These are phyloP conservation scores for Syngnathus typhle DNA, from an alignment of 2,113 vertebrate genomes.

Conservation along the genomic window DNA sequence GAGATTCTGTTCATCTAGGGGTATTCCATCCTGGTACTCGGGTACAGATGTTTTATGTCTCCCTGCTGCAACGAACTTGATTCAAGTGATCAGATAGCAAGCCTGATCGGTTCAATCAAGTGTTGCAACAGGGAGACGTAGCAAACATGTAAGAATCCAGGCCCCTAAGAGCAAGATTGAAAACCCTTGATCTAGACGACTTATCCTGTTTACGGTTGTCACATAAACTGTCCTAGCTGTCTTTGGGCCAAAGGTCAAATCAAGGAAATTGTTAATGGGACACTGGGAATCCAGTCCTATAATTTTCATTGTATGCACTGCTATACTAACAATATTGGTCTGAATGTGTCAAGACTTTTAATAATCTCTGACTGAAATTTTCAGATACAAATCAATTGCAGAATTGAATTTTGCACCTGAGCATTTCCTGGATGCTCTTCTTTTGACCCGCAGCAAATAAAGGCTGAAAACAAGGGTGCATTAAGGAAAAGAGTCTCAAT, in stretches of 20 bases:
- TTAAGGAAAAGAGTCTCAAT: slow-evolving; percentile 12
- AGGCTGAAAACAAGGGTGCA: slow-evolving; percentile 9
- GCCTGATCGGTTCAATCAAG: too few relatives aligned
- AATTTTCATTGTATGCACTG: neutral
- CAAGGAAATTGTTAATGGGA: neutral
- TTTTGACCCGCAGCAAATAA: slow-evolving; percentile 3
- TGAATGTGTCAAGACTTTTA: neutral
- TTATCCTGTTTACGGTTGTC: neutral
- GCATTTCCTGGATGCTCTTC: neutral
- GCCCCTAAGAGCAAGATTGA: too few relatives aligned
- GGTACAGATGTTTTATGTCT: too few relatives aligned
- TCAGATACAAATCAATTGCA: neutral
- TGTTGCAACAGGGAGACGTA: too few relatives aligned
- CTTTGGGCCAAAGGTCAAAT: neutral
- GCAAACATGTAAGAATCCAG: too few relatives aligned
- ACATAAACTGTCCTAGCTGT: neutral
- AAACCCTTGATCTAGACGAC: too few relatives aligned
- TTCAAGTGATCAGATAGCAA: too few relatives aligned
- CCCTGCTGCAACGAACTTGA: too few relatives aligned
- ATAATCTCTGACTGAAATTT: neutral
- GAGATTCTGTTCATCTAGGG: too few relatives aligned
- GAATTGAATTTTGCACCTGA: neutral
- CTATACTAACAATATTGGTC: neutral
- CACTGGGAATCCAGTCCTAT: neutral
- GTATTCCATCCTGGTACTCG: too few relatives aligned